A percentile compares a stretch with the other conserved stretches of the same genome.
phyloP scores from a whole-genome alignment of 2,113 vertebrate genomes.

The Phyllostomus discolor region DNA sequence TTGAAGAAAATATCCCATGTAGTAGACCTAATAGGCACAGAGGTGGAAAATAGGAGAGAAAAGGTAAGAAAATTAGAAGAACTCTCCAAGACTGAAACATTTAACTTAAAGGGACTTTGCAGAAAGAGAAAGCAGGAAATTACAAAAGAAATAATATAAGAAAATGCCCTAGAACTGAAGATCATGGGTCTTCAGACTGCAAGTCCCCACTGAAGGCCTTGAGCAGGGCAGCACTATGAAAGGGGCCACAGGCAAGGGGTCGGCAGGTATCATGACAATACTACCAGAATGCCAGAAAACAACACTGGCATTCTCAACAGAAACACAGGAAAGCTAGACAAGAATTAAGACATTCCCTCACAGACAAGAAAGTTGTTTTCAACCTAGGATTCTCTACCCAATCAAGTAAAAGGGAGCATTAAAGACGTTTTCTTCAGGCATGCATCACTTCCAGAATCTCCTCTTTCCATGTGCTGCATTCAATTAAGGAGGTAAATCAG shows the following conservation, averaged over 20 bases:
- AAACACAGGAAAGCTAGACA: accelerated
- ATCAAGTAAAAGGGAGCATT: neutral
- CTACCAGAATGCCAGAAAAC: too few relatives aligned
- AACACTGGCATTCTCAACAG: neutral
- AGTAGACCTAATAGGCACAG: conserved; percentile 46
- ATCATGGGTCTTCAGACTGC: neutral
- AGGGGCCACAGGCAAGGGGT: neutral
- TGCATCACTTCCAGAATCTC: neutral
- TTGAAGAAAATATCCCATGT: neutral
- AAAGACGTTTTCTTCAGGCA: neutral
- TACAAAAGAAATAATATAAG: neutral
- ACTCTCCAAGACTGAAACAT: neutral
- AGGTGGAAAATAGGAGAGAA: neutral
- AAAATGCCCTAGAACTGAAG: neutral
- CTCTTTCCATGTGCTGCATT: neutral
- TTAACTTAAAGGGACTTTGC: neutral
- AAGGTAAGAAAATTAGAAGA: conserved; percentile 9
- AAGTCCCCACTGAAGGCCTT: neutral
- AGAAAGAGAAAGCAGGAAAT: conserved; percentile 19
- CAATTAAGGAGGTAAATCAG: neutral
- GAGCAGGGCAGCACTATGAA: neutral
- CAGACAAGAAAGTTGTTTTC: neutral
- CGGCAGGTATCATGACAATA: too few relatives aligned
- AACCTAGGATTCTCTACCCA: neutral
- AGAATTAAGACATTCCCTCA: neutral